Evolutionary conservation across 2,797 vertebrate species (phyloP).

Genomic region (Phyllotis vaccarum): DNA sequence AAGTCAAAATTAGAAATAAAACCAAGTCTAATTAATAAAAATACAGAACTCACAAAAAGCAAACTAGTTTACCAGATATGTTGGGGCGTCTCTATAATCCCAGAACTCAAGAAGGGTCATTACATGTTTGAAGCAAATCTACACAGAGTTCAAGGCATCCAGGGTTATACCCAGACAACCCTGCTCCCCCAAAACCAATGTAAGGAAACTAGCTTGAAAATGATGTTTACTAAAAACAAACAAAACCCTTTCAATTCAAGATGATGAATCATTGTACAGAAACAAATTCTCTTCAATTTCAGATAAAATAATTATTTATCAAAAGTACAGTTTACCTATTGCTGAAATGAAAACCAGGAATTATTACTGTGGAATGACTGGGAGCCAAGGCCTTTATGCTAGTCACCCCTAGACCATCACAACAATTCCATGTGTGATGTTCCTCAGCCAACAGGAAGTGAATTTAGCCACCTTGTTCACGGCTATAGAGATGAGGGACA

Average conservation of each 20-base stretch:
- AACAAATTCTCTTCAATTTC: constrained; percentile 38
- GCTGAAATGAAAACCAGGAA: constrained; percentile 33
- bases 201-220: constrained; percentile 2
- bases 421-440: not conserved
- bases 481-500: not conserved
- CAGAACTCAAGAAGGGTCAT: not conserved
- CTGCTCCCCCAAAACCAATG: not conserved
- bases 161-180: not conserved
- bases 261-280: constrained; percentile 36
- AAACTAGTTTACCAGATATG: not conserved
- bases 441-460: not conserved
- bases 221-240: not conserved
- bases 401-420: not conserved
- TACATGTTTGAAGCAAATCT: not conserved
- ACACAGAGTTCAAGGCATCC: not conserved
- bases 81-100: too few relatives aligned
- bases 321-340: constrained; percentile 2
- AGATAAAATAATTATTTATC: constrained; percentile 51
- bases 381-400: not conserved
- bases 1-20: constrained; percentile 6
- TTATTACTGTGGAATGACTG: not conserved
- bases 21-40: constrained; percentile 23
- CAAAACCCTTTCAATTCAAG: not conserved
- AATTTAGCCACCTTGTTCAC: not conserved
- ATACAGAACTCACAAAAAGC: not conserved